Conservation (phyloP, 2,888 invertebrate species). For the Lepetodrilus schrolli region DNA sequence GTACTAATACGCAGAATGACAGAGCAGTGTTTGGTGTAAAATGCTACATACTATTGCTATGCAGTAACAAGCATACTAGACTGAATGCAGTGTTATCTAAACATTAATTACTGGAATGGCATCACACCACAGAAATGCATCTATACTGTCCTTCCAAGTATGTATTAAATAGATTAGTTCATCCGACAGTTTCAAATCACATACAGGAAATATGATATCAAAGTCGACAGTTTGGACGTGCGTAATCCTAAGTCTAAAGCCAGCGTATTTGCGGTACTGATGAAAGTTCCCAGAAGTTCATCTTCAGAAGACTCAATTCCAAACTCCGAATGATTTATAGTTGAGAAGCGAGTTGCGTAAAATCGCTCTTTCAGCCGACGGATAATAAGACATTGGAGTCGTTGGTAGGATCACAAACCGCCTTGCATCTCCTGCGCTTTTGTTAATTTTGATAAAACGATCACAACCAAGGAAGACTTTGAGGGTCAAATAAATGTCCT, state of each 20-base stretch:
- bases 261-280: conserved; percentile 6
- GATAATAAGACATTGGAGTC: conserved; percentile 5
- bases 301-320: background rate
- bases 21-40: too few relatives aligned
- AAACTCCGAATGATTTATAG: background rate
- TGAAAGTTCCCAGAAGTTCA: conserved; percentile 8
- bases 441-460: conserved; percentile 23
- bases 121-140: too few relatives aligned
- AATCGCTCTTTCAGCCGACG: conserved; percentile 1
- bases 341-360: conserved; percentile 2
- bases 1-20: too few relatives aligned
- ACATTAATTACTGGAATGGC: too few relatives aligned
- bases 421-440: background rate
- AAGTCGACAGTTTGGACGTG: background rate
- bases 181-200: too few relatives aligned
- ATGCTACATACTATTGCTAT: too few relatives aligned
- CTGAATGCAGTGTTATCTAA: too few relatives aligned
- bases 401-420: background rate
- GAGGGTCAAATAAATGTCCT: background rate
- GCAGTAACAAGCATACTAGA: too few relatives aligned
- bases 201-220: background rate
- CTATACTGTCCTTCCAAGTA: too few relatives aligned
- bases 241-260: background rate
- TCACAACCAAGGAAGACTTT: background rate
- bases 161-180: too few relatives aligned